Evolutionary conservation across 1,140 invertebrate genomes (phyloP).

Genomic region (Meloidogyne chitwoodi): DNA sequence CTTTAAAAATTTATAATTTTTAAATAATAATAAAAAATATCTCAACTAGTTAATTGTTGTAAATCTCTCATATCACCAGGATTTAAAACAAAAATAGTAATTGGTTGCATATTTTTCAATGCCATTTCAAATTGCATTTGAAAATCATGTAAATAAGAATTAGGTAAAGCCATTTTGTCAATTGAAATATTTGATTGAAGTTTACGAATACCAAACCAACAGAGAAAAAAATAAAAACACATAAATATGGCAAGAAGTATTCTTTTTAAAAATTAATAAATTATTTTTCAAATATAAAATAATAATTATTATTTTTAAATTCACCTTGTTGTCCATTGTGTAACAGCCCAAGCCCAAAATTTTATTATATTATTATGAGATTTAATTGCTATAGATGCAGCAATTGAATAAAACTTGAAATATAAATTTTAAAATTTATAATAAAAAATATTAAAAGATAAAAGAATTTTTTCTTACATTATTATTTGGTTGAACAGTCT

Average conservation of each 20-base stretch:
- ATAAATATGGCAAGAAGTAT: conserved; percentile 39
- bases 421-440: not conserved
- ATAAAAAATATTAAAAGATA: not conserved
- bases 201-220: conserved; percentile 44
- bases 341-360: conserved; percentile 43
- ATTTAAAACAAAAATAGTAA: conserved; percentile 54
- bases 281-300: not conserved
- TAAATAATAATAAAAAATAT: not conserved
- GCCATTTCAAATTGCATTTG: conserved; percentile 51
- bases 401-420: not conserved
- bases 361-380: conserved; percentile 39
- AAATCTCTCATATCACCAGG: conserved; percentile 54
- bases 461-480: not conserved
- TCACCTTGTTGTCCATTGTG: conserved; percentile 41
- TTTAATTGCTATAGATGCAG: not conserved
- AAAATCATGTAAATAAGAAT: conserved; percentile 57
- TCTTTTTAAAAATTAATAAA: conserved; percentile 14
- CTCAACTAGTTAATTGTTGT: conserved; percentile 39
- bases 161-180: conserved; percentile 54
- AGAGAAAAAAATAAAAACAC: conserved; percentile 50
- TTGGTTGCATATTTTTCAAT: conserved; percentile 56
- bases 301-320: not conserved
- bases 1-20: not conserved
- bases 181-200: conserved; percentile 56
- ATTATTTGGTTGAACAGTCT: not conserved